Evolutionary conservation across 2,888 invertebrate species (phyloP), one percentile per base, ranked within the genome.

Genomic region (Drosophila subsilvestris): DNA sequence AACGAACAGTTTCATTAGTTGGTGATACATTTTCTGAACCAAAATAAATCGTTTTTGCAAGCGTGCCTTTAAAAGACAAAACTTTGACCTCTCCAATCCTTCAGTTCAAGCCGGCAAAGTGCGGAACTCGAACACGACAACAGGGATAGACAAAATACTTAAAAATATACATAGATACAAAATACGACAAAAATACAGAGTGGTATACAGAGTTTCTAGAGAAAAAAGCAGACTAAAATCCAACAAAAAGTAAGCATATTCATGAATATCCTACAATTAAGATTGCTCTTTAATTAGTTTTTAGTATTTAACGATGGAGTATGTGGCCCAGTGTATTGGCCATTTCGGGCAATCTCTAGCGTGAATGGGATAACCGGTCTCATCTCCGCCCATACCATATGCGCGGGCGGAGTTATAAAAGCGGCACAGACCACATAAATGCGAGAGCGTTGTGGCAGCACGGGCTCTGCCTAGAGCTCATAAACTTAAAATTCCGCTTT

Each of bases 401-500:
- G 55, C 58, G 49, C 49, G 53, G 76, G n/a, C n/a, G n/a, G n/a
- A 71, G 83, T 63, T 72, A 69, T 80, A 78, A 79, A 83, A 76
- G 70, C 62, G 58, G 51, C 61, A 75, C 72, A 54, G 56, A 50
- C 57, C 72, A 78, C 83, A 86, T 86, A 86, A 82, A 86, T 83
- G 80, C 63, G 57, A 66, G 67, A 57, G 76, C 53, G 75, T 63
- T 70, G 68, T 70, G 68, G 79, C 63, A 67, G 58, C 56, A 45
- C 37, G 17, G 72, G 61, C 74, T 58, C 50, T 65, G 84, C 83
- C 82, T 78, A 80, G 81, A 78, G 82, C 62, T 67, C 84, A 86
- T 82, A 82, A 82, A 82, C 76, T 80, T 86, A 72, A 80, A 83
- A 86, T 78, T 82, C 78, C 76, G 74, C 74, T 82, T 86, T 86